Evolutionary conservation across 2,888 invertebrate genomes (phyloP), one percentile per base, ranked within the genome.

Genomic region (Cacoxenus indagator): DNA sequence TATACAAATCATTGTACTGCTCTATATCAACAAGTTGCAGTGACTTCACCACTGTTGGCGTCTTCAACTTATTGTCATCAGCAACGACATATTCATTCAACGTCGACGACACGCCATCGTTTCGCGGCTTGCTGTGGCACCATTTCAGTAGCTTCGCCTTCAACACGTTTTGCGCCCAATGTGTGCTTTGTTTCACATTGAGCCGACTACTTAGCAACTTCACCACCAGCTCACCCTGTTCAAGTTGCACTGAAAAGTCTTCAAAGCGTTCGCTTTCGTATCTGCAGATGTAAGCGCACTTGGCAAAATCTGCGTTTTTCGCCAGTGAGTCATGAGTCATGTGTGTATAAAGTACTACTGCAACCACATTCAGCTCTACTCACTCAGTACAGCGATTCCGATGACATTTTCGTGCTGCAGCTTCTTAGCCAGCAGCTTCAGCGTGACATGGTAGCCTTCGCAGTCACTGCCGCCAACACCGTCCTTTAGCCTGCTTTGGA

Each of bases 1-100:
- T 91, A 84, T 97, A 97, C 69, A 93, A 89, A 27, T 86, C 82
- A 78, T 91, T 92, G 86, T 97, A 97, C 69, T 90, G 89, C 72
- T 93, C 93, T 11, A 91, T 86, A 11, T 91, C 88, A 2, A 97
- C 89, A 46, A 95, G 89, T 68, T 90, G 89, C 54, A 96, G 87
- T 0, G 96, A 95, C 59, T 73, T 75, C 14, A 71, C 59, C 17
- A 62, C 11, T 9, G 1, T 14, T 75, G 89, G 88, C 0, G 11
- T 2, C 14, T 6, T 22, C 0, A 71, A 64, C 6, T 17, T 14
- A 1, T 2, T 24, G 24, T 43, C 43, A n/a, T 31, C 14, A n/a
- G 6, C 14, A 8, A 1, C 43, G 22, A 11, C 11, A 8, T 17
- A 2, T 2, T 9, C 61, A 4, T 51, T 22, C 17, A 5, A 8